Evolutionary conservation across 2,797 vertebrate genomes (phyloP).

Genomic region (Pipistrellus pipistrellus): DNA sequence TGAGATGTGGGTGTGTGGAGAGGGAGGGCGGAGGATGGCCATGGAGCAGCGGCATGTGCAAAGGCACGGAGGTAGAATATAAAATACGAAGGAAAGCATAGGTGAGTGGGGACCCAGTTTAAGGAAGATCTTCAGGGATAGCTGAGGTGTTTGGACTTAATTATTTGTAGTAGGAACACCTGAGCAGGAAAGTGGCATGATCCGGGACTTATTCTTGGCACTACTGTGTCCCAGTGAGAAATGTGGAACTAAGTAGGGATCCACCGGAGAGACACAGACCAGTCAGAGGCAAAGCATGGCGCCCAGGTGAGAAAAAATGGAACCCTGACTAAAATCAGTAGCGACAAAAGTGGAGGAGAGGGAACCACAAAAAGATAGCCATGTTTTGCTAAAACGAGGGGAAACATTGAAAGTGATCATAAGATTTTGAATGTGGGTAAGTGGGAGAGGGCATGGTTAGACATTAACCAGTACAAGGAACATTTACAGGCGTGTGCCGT

Average conservation of each 20-base stretch:
- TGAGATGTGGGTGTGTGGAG: not conserved
- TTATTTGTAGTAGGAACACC: not conserved
- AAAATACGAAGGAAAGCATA: not conserved
- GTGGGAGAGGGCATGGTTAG: not conserved
- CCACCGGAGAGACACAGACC: not conserved
- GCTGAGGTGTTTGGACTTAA: not conserved
- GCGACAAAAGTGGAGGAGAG: not conserved
- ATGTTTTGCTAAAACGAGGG: not conserved
- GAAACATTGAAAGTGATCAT: not conserved
- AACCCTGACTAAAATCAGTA: not conserved
- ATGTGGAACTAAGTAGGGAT: not conserved
- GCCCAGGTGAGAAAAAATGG: not conserved
- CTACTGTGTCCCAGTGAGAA: not conserved
- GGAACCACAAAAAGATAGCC: not conserved
- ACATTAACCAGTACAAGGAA: not conserved
- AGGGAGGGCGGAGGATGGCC: not conserved
- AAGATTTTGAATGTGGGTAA: not conserved
- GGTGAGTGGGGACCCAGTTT: not conserved
- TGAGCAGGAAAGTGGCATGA: not conserved
- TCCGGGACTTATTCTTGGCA: not conserved
- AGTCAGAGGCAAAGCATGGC: not conserved
- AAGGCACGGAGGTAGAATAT: not conserved
- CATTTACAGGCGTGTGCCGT: not conserved
- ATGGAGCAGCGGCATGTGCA: no score
- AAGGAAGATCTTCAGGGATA: not conserved